phyloP scores from a whole-genome alignment of 2,888 invertebrate genomes.

The Hirtodrosophila duncani region DNA sequence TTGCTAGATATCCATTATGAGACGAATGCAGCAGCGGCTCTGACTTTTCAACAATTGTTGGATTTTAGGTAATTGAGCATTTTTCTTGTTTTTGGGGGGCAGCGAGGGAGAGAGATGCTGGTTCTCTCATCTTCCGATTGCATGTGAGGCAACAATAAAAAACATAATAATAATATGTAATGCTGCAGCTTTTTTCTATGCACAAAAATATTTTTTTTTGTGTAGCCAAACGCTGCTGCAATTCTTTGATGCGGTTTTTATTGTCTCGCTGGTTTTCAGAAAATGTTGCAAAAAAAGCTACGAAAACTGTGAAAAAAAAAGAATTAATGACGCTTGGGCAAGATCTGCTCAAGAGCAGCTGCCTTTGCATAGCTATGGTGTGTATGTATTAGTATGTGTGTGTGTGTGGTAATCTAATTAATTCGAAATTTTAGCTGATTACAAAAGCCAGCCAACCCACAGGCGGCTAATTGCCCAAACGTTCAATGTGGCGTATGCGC shows the following conservation, averaged over 20 bases:
- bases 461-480: slow-evolving; percentile 50
- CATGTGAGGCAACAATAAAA: slow-evolving; percentile 35
- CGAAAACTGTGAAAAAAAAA: slow-evolving; percentile 15
- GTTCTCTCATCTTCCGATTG: slow-evolving; percentile 20
- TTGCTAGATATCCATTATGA: slow-evolving; percentile 46
- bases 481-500: slow-evolving; percentile 57
- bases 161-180: slow-evolving; percentile 30
- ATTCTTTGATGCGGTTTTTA: slow-evolving; percentile 48
- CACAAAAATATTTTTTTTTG: slow-evolving; percentile 30
- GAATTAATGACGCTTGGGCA: slow-evolving; percentile 43
- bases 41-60: slow-evolving; percentile 32
- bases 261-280: slow-evolving; percentile 45
- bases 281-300: slow-evolving; percentile 17
- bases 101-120: too few species aligned
- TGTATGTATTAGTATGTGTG: slow-evolving; percentile 18
- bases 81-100: too few species aligned
- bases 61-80: slow-evolving; percentile 53
- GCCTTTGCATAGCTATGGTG: slow-evolving; percentile 9
- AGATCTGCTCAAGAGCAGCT: slow-evolving; percentile 34
- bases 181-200: slow-evolving; percentile 37
- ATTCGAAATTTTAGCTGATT: slow-evolving; percentile 65
- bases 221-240: slow-evolving; percentile 15
- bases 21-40: too few species aligned
- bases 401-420: slow-evolving; percentile 65
- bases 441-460: slow-evolving; percentile 39